Conservation (phyloP, 2,888 invertebrate species). For the Conops quadrifasciatus region DNA sequence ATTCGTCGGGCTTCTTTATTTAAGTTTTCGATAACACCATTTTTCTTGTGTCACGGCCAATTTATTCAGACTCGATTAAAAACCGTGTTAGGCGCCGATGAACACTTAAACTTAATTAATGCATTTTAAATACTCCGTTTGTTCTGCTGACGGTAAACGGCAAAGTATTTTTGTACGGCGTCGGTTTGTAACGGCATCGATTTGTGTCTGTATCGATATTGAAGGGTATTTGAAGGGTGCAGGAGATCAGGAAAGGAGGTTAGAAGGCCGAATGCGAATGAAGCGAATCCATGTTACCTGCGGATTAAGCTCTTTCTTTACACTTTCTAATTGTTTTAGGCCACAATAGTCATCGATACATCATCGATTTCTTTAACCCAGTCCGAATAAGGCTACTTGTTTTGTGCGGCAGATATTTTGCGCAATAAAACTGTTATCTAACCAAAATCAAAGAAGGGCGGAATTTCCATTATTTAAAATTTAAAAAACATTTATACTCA, state of each 20-base stretch:
- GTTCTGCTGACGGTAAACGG: not conserved
- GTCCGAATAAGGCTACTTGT: not conserved
- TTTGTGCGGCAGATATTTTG: not conserved
- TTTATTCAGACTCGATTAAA: not conserved
- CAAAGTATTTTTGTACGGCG: not conserved
- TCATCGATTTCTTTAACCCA: not conserved
- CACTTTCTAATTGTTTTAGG: not conserved
- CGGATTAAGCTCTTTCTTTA: not conserved
- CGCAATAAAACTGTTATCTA: not conserved
- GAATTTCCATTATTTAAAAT: too few species aligned
- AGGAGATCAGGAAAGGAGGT: not conserved
- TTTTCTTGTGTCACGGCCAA: conserved; percentile 8
- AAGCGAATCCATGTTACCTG: too few species aligned
- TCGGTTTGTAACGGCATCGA: too few species aligned
- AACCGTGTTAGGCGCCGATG: conserved; percentile 5
- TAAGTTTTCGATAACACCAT: not conserved
- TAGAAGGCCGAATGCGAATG: not conserved
- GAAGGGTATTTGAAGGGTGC: not conserved
- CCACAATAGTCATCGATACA: not conserved
- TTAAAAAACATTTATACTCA: too few species aligned
- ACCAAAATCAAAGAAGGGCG: too few species aligned
- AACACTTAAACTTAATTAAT: not conserved
- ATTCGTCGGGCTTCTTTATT: conserved; percentile 14
- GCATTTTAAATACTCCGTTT: not conserved
- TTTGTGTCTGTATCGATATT: too few species aligned